Evolutionary conservation across 2,888 invertebrate species (phyloP).

Genomic region (Agrenia bidenticulata): DNA sequence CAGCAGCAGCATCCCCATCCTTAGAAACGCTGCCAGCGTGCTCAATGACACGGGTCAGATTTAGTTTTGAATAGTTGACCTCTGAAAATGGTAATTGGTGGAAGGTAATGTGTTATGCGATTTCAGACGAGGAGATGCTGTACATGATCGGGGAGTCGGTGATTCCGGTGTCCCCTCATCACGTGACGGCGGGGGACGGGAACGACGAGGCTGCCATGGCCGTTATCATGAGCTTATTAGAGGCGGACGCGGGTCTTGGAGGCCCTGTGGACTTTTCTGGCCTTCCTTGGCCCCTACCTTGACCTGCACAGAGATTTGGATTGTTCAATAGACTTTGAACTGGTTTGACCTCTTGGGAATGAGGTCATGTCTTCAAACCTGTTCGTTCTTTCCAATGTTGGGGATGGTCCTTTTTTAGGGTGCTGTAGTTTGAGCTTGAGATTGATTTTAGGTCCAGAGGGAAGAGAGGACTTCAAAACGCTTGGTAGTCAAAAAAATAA

Average conservation of each 20-base stretch:
- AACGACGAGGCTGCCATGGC: conserved; percentile 90
- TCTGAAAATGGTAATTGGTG: not conserved
- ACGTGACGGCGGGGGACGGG: conserved; percentile 64
- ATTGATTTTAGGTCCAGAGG: too few relatives aligned
- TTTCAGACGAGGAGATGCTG: conserved; percentile 61
- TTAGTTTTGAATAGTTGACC: not conserved
- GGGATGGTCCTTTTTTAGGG: too few relatives aligned
- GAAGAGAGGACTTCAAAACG: too few relatives aligned
- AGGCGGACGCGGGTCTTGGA: conserved; percentile 84
- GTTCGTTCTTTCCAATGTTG: too few relatives aligned
- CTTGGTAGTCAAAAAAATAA: too few relatives aligned
- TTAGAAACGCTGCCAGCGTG: not conserved
- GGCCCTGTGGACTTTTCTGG: conserved; percentile 84
- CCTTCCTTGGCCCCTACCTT: conserved; percentile 81
- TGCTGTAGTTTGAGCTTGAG: too few relatives aligned
- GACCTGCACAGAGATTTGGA: too few relatives aligned
- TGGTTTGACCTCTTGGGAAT: too few relatives aligned
- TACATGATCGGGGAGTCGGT: conserved; percentile 63
- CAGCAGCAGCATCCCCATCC: not conserved
- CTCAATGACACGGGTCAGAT: not conserved
- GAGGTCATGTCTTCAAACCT: too few relatives aligned
- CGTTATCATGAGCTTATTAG: conserved; percentile 84
- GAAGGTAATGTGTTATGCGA: not conserved
- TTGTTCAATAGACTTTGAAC: too few relatives aligned
- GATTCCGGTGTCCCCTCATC: conserved; percentile 53